phyloP scores from a whole-genome alignment of 2,888 invertebrate genomes.

The Heliconius charithonia region DNA sequence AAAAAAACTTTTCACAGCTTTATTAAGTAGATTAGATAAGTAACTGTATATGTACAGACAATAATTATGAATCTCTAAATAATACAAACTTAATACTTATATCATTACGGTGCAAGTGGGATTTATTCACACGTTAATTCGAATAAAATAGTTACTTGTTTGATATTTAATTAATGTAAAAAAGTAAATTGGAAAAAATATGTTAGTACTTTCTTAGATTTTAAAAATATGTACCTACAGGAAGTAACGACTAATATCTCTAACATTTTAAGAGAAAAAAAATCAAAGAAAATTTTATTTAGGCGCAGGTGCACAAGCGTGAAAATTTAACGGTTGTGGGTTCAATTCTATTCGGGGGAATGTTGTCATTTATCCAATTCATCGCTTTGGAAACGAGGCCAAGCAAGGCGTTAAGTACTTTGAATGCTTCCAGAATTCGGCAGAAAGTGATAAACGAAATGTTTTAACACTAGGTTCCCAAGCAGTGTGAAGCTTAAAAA shows the following conservation, averaged over 20 bases:
- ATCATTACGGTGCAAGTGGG: not conserved
- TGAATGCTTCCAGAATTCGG: not conserved
- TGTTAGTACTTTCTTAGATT: no score
- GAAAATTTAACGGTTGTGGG: no score
- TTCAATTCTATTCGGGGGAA: not conserved
- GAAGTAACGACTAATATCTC: not conserved
- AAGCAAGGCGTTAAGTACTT: not conserved
- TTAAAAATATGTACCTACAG: no score
- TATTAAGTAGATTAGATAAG: not conserved
- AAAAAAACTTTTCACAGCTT: constrained; percentile 15
- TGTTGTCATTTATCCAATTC: not conserved
- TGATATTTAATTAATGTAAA: not conserved
- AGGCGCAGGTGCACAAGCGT: no score
- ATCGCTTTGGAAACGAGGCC: not conserved
- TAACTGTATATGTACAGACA: constrained; percentile 1
- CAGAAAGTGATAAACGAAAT: not conserved
- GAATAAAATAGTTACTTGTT: not conserved
- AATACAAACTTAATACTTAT: not conserved
- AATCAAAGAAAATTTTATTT: not conserved
- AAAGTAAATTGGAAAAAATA: not conserved
- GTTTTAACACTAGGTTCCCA: not conserved
- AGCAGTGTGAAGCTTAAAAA: not conserved
- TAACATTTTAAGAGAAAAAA: not conserved
- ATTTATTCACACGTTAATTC: not conserved
- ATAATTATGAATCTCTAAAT: not conserved